phyloP scores from a whole-genome alignment of 2,113 vertebrate species.

The Pterocles gutturalis region DNA sequence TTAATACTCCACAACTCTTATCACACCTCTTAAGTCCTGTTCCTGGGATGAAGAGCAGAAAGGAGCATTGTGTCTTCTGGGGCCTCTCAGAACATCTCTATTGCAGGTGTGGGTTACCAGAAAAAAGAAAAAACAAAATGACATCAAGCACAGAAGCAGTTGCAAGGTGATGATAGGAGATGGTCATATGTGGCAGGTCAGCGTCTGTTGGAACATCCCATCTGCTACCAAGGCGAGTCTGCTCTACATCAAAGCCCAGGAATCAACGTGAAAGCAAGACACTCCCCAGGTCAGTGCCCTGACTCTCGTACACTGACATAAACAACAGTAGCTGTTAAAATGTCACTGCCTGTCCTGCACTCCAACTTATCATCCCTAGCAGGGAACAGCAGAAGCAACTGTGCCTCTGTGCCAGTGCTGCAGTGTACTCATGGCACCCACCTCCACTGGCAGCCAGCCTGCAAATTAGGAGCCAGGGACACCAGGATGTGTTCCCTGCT shows the following conservation, averaged over 20 bases:
- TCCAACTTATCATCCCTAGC: background rate
- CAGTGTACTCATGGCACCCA: background rate
- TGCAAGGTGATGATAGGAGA: background rate
- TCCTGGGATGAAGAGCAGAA: background rate
- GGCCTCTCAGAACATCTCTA: background rate
- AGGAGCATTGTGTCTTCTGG: background rate
- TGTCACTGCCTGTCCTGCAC: background rate
- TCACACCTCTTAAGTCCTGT: background rate
- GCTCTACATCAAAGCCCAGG: background rate
- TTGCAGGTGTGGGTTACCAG: background rate
- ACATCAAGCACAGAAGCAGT: background rate
- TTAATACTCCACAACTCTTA: background rate
- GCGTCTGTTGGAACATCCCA: background rate
- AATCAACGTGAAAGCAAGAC: background rate
- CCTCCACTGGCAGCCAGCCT: background rate
- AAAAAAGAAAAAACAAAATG: background rate
- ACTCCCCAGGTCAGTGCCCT: conserved; percentile 27
- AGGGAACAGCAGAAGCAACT: background rate
- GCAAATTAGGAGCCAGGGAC: background rate
- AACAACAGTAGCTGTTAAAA: background rate
- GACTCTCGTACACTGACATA: background rate
- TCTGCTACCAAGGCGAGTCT: accelerated
- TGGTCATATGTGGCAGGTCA: background rate
- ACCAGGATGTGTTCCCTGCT: background rate
- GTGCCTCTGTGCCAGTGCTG: background rate